phyloP scores from a whole-genome alignment of 1,140 invertebrate genomes.

The Eubasilissa regina region DNA sequence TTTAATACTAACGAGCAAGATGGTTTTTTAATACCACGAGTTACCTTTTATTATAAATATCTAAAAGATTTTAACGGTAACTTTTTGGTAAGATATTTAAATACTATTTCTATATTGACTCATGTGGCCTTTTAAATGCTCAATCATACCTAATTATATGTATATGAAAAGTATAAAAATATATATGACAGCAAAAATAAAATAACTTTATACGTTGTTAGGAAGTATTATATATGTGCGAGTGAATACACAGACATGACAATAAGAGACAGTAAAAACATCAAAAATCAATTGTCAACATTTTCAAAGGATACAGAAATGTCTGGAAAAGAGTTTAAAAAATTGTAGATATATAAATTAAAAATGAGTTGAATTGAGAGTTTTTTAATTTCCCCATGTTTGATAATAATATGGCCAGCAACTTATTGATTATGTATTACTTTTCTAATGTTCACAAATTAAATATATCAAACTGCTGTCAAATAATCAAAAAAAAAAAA shows the following conservation, averaged over 20 bases:
- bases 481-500: no score
- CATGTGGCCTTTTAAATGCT: conserved; percentile 39
- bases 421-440: no score
- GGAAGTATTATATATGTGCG: conserved; percentile 22
- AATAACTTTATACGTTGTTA: conserved; percentile 34
- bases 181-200: conserved; percentile 45
- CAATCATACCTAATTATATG: conserved; percentile 31
- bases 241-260: background rate
- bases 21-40: background rate
- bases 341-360: background rate
- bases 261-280: no score
- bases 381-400: no score
- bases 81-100: conserved; percentile 19
- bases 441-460: no score
- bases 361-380: no score
- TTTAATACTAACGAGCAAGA: background rate
- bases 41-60: background rate
- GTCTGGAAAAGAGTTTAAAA: background rate
- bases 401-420: no score
- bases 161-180: conserved; percentile 46
- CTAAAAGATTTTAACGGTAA: conserved; percentile 26
- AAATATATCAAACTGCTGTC: no score
- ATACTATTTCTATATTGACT: conserved; percentile 21
- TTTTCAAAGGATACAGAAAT: background rate
- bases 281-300: background rate